Conservation (phyloP, 2,888 invertebrate species). For the Ormyrus thymus region DNA sequence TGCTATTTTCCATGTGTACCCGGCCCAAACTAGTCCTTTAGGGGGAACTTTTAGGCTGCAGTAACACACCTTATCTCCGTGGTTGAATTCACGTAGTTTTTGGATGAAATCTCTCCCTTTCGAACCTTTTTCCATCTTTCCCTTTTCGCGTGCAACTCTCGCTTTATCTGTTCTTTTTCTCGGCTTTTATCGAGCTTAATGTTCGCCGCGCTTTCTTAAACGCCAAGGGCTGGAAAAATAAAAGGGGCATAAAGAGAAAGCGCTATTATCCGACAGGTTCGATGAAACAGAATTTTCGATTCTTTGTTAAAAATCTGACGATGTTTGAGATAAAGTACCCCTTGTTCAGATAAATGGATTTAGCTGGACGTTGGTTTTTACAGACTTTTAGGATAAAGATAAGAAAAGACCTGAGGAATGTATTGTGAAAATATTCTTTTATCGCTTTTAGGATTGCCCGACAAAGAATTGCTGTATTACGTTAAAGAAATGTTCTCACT, state of each 20-base stretch:
- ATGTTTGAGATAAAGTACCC: slow-evolving; percentile 37
- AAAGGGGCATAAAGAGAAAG: slow-evolving; percentile 1
- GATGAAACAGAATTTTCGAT: slow-evolving; percentile 37
- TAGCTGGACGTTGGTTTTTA: slow-evolving; percentile 28
- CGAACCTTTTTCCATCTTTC: background rate
- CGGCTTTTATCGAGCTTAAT: slow-evolving; percentile 48
- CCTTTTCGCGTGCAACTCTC: background rate
- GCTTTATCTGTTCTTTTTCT: slow-evolving; percentile 19
- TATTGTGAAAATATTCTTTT: too few relatives aligned
- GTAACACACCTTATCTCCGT: too few relatives aligned
- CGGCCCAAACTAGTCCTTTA: too few relatives aligned
- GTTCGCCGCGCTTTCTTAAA: slow-evolving; percentile 34
- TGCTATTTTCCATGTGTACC: too few relatives aligned
- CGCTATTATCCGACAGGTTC: slow-evolving; percentile 32
- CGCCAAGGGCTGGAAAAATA: background rate
- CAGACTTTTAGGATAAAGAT: background rate
- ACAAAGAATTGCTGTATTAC: too few relatives aligned
- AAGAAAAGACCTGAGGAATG: background rate
- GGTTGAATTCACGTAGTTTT: background rate
- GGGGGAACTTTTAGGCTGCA: too few relatives aligned
- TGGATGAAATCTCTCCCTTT: slow-evolving; percentile 15
- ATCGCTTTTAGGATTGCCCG: too few relatives aligned
- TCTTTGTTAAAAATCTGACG: slow-evolving; percentile 43
- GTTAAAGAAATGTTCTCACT: too few relatives aligned
- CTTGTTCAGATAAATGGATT: slow-evolving; percentile 33